Conservation (phyloP, 2,113 vertebrate species). For the Erythrolamprus reginae region DNA sequence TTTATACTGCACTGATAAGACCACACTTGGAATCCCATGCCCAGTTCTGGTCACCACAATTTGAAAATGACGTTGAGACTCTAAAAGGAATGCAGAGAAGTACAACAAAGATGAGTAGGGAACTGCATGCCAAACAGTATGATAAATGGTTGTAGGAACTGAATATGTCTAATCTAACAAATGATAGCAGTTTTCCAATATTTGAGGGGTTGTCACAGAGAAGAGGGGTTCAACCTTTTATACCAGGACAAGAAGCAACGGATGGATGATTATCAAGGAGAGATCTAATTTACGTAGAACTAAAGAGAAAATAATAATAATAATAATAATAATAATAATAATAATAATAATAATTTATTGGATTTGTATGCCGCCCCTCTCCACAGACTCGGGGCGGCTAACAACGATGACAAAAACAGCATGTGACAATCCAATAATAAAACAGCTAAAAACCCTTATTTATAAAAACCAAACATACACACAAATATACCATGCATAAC, state of each 20-base stretch:
- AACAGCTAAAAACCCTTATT: no score
- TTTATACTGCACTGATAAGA: not conserved
- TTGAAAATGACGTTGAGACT: not conserved
- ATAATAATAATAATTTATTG: no score
- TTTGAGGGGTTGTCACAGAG: not conserved
- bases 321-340: no score
- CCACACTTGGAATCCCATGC: not conserved
- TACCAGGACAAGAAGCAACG: not conserved
- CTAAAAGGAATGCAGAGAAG: not conserved
- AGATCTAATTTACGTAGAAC: not conserved
- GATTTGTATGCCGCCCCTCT: no score
- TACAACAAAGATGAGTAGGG: not conserved
- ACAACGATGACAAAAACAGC: no score
- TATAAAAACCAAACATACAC: no score
- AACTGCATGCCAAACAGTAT: not conserved
- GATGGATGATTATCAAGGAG: not conserved
- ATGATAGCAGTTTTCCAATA: not conserved
- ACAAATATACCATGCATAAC: no score
- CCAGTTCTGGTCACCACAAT: not conserved
- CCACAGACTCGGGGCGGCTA: no score
- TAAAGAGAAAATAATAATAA: no score
- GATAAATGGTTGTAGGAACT: not conserved
- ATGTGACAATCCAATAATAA: no score
- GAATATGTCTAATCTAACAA: not conserved
- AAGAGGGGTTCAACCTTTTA: not conserved